Evolutionary conservation across 1,140 invertebrate genomes (phyloP).

Genomic region (Pissodes strobi): DNA sequence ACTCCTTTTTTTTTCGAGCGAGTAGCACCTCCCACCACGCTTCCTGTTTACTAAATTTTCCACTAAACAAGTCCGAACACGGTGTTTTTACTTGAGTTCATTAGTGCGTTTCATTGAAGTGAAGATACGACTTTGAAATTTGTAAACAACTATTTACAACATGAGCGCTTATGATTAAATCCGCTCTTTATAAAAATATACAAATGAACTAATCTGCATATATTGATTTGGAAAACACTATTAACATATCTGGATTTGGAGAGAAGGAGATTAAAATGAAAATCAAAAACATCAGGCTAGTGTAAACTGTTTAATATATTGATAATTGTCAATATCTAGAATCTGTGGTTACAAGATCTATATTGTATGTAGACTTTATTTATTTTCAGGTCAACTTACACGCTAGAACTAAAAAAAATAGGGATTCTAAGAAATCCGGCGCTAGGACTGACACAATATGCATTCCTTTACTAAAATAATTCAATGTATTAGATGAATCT

Average conservation of each 20-base stretch:
- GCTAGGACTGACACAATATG: slow-evolving; percentile 23
- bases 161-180: slow-evolving; percentile 27
- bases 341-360: no score
- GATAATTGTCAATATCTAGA: no score
- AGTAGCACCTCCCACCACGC: slow-evolving; percentile 6
- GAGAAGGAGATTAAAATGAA: slow-evolving; percentile 32
- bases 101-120: slow-evolving; percentile 30
- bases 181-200: slow-evolving; percentile 17
- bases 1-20: slow-evolving; percentile 8
- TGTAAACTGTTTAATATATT: slow-evolving; percentile 17
- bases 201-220: slow-evolving; percentile 26
- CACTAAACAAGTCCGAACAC: slow-evolving; percentile 13
- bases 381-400: slow-evolving; percentile 26
- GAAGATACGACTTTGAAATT: slow-evolving; percentile 36
- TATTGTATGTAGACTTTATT: no score
- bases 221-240: slow-evolving; percentile 23
- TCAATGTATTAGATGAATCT: slow-evolving; percentile 27
- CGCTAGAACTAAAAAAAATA: slow-evolving; percentile 27
- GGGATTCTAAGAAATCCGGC: slow-evolving; percentile 23
- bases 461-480: slow-evolving; percentile 32
- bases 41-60: slow-evolving; percentile 10
- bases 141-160: slow-evolving; percentile 32
- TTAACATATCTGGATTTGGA: slow-evolving; percentile 28
- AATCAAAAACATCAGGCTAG: slow-evolving; percentile 34
- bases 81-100: slow-evolving; percentile 2